Base-by-base conservation (phyloP, 2,113 vertebrate species). In the Carettochelys insculpta region DNA sequence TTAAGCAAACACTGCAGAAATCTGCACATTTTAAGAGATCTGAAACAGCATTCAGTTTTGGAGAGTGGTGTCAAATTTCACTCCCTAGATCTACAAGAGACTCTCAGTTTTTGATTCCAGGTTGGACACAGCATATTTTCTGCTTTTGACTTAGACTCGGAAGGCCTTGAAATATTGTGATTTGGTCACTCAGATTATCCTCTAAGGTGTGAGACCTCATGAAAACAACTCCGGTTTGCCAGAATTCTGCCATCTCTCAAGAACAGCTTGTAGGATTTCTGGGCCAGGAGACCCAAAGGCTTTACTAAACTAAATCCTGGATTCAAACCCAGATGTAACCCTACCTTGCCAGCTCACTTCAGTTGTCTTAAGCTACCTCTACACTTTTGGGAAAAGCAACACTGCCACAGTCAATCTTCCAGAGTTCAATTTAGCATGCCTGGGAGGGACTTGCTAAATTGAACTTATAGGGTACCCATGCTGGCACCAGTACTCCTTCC, bases 31-130 rank as follows among this genome's bases (percentile, higher is more conserved):
- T n/a, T 25, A n/a, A 27, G 16, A 50, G 25, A 82, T 94, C 56
- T 80, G 45, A 77, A 86, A 80, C 52, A n/a, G 5, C 11, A 89
- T 65, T n/a, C 52, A 6, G 29, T 88, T 84, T 88, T 65, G 56
- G 34, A 14, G n/a, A 83, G 34, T 1, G 0, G 13, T 71, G 73
- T 1, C 31, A 45, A 0, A 0, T 77, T 53, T 81, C n/a, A 85
- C 43, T 78, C 75, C 29, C 31, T 77, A 1, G 5, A 76, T 92
- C 82, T 88, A 52, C 29, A 47, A 71, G 85, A 81, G 10, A 83
- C 25, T 1, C 80, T 85, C 56, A 90, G 43, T 1, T 47, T 76
- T 89, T 90, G 54, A 34, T 34, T 58, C 56, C 56, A 2, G 10
- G 71, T 48, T 91, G 16, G 0, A 1, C 41, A 31, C 17, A 48